Conservation (phyloP, 2,113 vertebrate species). For the Cygnus atratus region DNA sequence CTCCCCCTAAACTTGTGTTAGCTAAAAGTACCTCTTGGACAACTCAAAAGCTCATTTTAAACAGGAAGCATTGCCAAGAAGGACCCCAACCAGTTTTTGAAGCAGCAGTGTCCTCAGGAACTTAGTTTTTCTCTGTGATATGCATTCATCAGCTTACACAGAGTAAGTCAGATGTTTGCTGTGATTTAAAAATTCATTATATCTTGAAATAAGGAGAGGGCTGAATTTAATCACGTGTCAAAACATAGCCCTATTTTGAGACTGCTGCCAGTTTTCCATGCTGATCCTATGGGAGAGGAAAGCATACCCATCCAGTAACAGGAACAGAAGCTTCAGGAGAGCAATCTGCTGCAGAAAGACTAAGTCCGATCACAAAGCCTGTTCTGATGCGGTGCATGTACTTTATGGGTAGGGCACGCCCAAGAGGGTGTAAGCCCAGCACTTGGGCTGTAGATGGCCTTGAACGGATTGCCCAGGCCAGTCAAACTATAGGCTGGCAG, state of each 20-base stretch:
- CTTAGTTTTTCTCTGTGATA: background rate
- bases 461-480: background rate
- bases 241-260: background rate
- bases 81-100: background rate
- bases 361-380: background rate
- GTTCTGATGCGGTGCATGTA: background rate
- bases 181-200: background rate
- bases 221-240: background rate
- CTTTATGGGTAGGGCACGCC: background rate
- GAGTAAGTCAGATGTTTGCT: background rate
- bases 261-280: background rate
- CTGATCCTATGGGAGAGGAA: background rate
- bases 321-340: background rate
- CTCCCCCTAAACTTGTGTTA: background rate
- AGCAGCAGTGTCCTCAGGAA: background rate
- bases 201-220: background rate
- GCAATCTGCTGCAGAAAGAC: background rate
- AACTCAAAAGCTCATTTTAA: background rate
- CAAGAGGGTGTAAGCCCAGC: background rate
- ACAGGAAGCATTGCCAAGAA: background rate
- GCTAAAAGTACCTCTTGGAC: background rate
- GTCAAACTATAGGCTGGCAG: background rate
- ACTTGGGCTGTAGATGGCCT: background rate
- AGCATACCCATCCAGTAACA: background rate
- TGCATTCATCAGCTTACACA: background rate